phyloP scores from a whole-genome alignment of 2,113 vertebrate species.

The Scomber scombrus region DNA sequence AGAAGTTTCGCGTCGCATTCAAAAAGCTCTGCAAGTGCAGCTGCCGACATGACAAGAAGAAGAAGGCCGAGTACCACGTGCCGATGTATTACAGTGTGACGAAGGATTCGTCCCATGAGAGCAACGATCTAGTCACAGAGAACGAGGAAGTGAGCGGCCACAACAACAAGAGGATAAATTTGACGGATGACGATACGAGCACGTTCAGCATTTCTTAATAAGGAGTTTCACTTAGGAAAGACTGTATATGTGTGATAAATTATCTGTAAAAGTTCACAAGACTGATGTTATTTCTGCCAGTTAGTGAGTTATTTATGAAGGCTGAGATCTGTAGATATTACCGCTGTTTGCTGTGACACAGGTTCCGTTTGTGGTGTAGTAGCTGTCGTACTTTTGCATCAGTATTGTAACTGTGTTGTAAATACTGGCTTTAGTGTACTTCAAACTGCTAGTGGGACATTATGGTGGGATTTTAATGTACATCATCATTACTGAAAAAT shows the following conservation, averaged over 20 bases:
- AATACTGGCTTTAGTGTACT: slow-evolving; percentile 11
- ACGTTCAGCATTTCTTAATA: slow-evolving; percentile 63
- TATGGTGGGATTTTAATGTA: neutral
- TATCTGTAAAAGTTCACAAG: neutral
- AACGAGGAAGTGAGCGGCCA: slow-evolving; percentile 79
- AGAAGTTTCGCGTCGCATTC: slow-evolving; percentile 89
- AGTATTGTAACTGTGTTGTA: slow-evolving; percentile 32
- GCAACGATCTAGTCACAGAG: slow-evolving; percentile 74
- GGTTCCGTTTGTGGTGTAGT: slow-evolving; percentile 17
- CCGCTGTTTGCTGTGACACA: neutral
- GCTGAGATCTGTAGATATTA: neutral
- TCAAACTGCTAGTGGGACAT: neutral
- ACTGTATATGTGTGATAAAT: slow-evolving; percentile 7
- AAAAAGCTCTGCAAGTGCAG: slow-evolving; percentile 84
- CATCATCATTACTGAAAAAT: neutral
- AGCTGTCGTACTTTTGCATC: slow-evolving; percentile 7
- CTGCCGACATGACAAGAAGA: slow-evolving; percentile 63
- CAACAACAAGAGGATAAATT: slow-evolving; percentile 49
- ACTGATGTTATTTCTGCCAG: neutral
- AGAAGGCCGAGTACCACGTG: slow-evolving; percentile 4
- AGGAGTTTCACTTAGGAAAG: neutral
- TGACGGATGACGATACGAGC: slow-evolving; percentile 55
- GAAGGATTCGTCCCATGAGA: slow-evolving; percentile 83
- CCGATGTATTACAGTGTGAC: slow-evolving; percentile 83
- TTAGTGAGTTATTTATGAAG: neutral